These are phyloP conservation scores for Steromphala cineraria DNA, from an alignment of 2,888 invertebrate genomes.

Conservation along the genomic window DNA sequence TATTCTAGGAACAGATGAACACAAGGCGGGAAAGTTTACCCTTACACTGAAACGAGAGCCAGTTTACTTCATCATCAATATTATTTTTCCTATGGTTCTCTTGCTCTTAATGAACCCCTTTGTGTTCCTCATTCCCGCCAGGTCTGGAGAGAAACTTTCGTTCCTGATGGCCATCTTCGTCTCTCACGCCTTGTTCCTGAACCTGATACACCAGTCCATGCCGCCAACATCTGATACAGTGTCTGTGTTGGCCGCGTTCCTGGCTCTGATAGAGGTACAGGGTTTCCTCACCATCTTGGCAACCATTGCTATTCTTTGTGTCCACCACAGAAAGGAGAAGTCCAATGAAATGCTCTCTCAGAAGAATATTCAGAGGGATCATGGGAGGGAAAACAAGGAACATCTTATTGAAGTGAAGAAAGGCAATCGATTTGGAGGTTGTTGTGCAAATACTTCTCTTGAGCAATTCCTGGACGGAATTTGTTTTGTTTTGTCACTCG, in stretches of 20 bases:
- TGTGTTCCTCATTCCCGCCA: conserved; percentile 8
- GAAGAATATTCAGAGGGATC: neutral
- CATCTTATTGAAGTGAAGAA: neutral
- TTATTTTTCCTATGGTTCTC: neutral
- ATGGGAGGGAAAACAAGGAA: neutral
- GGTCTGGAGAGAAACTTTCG: neutral
- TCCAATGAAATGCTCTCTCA: neutral
- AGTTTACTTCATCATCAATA: neutral
- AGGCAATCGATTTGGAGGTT: neutral
- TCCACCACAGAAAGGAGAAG: neutral
- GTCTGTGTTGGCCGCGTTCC: neutral
- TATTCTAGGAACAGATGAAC: neutral
- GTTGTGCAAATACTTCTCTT: neutral
- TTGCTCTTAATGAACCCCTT: neutral
- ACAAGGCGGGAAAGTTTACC: neutral
- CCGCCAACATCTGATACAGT: neutral
- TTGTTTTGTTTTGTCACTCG: neutral
- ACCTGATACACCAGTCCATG: neutral
- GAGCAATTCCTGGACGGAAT: neutral
- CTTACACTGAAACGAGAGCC: neutral
- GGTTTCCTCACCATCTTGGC: conserved; percentile 8
- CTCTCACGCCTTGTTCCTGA: conserved; percentile 1
- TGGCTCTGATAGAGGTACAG: neutral
- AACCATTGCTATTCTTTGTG: neutral
- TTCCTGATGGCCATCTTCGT: conserved; percentile 12